Evolutionary conservation across 2,888 invertebrate species (phyloP).

Genomic region (Cephus pygmeus): DNA sequence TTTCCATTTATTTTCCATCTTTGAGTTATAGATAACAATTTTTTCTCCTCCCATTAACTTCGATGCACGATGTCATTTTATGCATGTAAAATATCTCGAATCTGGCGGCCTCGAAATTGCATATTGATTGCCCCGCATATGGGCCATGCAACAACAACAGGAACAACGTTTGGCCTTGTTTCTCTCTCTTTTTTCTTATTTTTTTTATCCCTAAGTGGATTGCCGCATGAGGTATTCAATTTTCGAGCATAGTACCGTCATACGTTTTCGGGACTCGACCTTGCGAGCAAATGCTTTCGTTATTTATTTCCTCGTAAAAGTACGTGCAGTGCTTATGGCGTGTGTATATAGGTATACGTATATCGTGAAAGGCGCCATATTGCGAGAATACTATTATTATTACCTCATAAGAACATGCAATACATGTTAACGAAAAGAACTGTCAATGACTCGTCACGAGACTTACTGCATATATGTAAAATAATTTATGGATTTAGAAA

Average conservation of each 20-base stretch:
- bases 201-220: neutral
- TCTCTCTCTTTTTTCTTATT: neutral
- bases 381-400: neutral
- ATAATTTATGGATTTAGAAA: neutral
- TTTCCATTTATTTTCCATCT: neutral
- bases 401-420: neutral
- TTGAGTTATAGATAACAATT: neutral
- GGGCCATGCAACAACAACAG: neutral
- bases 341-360: neutral
- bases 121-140: neutral
- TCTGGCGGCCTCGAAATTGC: neutral
- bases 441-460: neutral
- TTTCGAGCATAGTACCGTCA: neutral
- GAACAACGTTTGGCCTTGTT: constrained; percentile 5
- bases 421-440: neutral
- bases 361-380: neutral
- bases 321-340: neutral
- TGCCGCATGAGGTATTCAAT: constrained; percentile 2
- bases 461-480: neutral
- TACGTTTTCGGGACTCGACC: neutral
- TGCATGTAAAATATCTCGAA: neutral
- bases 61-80: neutral
- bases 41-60: constrained; percentile 11
- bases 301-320: neutral
- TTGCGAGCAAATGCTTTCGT: neutral